Conservation (phyloP, 2,797 vertebrate species). For the Crypturellus tataupa region DNA sequence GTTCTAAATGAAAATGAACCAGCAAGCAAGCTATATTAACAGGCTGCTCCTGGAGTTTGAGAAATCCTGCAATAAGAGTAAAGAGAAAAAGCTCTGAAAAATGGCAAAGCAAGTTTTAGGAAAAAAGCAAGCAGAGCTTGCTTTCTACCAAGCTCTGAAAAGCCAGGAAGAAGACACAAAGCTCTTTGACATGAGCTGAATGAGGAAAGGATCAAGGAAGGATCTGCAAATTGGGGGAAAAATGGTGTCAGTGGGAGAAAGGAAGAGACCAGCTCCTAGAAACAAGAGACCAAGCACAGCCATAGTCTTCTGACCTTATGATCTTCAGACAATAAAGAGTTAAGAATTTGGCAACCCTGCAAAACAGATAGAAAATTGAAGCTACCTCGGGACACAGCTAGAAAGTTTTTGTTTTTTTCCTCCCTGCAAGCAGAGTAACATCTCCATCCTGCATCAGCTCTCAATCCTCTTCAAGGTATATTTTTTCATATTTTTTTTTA, state of each 20-base stretch:
- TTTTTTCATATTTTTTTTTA: background rate
- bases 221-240: fast-evolving
- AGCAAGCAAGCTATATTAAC: slow-evolving; percentile 1
- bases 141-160: background rate
- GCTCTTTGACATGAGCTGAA: background rate
- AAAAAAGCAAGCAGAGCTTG: background rate
- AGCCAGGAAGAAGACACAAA: background rate
- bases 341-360: background rate
- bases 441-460: background rate
- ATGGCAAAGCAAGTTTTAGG: background rate
- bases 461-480: background rate
- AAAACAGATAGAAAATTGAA: background rate
- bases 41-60: background rate
- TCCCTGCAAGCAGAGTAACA: background rate
- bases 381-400: background rate
- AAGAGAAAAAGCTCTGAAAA: background rate
- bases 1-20: background rate
- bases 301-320: background rate
- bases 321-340: background rate
- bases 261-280: background rate
- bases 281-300: background rate
- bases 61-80: background rate
- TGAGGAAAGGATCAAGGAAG: background rate
- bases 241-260: background rate
- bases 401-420: too few species aligned